These are phyloP conservation scores for Morelia viridis DNA, from an alignment of 2,797 vertebrate genomes.

Conservation along the genomic window DNA sequence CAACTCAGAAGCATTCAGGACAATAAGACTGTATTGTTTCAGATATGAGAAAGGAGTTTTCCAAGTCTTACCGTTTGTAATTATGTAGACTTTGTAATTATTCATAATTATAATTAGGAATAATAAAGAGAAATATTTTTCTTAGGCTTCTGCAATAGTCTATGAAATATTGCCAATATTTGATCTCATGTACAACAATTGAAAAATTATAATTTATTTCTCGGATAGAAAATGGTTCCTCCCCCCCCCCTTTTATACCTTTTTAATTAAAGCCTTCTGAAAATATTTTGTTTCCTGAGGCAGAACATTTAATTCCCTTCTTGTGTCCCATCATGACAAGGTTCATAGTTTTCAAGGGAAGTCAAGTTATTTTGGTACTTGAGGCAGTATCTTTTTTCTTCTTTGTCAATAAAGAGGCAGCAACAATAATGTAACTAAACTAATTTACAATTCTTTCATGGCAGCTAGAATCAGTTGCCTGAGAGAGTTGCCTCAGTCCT, in stretches of 20 bases:
- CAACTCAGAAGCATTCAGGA: neutral
- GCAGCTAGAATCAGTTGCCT: neutral
- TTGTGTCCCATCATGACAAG: neutral
- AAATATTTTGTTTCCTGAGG: neutral
- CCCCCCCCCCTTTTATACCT: neutral
- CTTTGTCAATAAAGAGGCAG: neutral
- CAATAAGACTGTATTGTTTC: neutral
- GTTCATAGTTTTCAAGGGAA: neutral
- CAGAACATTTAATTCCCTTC: neutral
- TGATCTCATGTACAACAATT: constrained; percentile 9
- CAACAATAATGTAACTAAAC: neutral
- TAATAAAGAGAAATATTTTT: neutral
- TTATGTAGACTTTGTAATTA: neutral
- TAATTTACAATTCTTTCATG: neutral
- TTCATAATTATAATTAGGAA: neutral
- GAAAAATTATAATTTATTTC: constrained; percentile 33
- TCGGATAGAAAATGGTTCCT: constrained; percentile 23
- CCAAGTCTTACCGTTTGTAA: neutral
- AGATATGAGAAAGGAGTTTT: neutral
- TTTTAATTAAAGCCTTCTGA: neutral
- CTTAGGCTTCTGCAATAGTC: neutral
- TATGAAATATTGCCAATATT: neutral
- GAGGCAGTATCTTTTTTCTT: neutral
- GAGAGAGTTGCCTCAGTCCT: neutral
- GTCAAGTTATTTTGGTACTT: neutral